Conservation (phyloP, 1,140 invertebrate genomes). For the Brachionus koreanus region DNA sequence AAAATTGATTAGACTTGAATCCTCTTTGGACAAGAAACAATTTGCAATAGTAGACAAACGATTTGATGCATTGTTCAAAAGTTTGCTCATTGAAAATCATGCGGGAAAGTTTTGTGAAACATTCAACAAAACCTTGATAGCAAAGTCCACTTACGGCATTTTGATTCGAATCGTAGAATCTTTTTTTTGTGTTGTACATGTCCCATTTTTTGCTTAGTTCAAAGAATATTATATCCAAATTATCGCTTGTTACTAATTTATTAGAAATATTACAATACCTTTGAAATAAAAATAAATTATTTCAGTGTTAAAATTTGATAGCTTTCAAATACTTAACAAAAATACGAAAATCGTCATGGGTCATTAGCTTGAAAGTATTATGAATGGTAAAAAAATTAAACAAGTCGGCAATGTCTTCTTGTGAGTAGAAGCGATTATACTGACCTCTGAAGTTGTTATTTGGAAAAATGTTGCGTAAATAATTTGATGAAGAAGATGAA, state of each 20-base stretch:
- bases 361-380: background rate
- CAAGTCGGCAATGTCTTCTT: conserved; percentile 21
- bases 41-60: conserved; percentile 25
- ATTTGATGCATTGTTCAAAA: conserved; percentile 23
- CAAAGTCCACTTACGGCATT: background rate
- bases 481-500: background rate
- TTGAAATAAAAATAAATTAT: background rate
- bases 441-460: background rate
- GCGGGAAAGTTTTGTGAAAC: conserved; percentile 11
- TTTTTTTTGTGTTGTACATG: conserved; percentile 38
- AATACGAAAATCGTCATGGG: background rate
- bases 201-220: conserved; percentile 41
- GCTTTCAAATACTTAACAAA: conserved; percentile 14
- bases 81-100: conserved; percentile 28
- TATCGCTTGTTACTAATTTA: background rate
- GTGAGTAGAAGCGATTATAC: conserved; percentile 1
- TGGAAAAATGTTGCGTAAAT: conserved; percentile 17
- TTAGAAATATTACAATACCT: conserved; percentile 2
- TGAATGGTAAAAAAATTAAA: conserved; percentile 32
- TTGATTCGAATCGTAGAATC: background rate
- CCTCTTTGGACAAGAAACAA: background rate
- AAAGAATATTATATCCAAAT: conserved; percentile 43
- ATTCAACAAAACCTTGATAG: conserved; percentile 44
- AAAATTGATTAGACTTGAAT: conserved; percentile 2
- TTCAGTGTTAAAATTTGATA: no score